Base-by-base conservation (phyloP, 2,888 invertebrate genomes). In the Teleogryllus oceanicus region DNA sequence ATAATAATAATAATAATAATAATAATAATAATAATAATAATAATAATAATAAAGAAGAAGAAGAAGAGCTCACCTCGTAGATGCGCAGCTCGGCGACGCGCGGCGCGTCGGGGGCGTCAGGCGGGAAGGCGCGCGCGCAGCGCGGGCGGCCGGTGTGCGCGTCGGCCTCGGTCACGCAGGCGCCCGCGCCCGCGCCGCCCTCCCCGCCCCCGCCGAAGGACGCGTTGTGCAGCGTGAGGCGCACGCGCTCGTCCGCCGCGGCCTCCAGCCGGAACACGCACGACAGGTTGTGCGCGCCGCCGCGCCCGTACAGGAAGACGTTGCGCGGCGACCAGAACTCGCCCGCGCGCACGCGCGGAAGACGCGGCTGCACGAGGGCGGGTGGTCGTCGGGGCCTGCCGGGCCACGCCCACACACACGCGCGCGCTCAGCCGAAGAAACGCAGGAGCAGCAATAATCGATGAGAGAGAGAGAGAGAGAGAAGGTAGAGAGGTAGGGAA, bases 251-350 rank as follows among this genome's bases (percentile, higher is more conserved):
- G 49, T 91, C 91, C 0, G 89, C 87, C 20, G 89, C 90, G 1
- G 93, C 92, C 85, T 93, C 92, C 83, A 95, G 90, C 81, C 95
- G 90, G 86, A 94, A 95, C 79, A 93, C 89, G 86, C 95, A 96
- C 80, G 94, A 93, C 80, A 95, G 87, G 83, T 92, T 92, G 82
- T 89, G 90, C 51, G 93, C 92, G 10, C 96, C 96, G 0, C 96
- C 96, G 76, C 96, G 90, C 0, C 96, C 96, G 85, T 92, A 96
- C 84, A 96, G 90, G 85, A 96, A 92, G 3, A 94, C 93, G 86
- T 95, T 95, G 20, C 91, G 89, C 0, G 93, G 92, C 2, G 92
- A 91, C 79, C 89, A 89, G 50, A 93, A 87, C 82, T 92, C 90
- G 20, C 92, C 92, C 49, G 89, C 88, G 82, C 90, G 83, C 51